Conservation (phyloP, 2,797 vertebrate species). For the Pangasius macronema region DNA sequence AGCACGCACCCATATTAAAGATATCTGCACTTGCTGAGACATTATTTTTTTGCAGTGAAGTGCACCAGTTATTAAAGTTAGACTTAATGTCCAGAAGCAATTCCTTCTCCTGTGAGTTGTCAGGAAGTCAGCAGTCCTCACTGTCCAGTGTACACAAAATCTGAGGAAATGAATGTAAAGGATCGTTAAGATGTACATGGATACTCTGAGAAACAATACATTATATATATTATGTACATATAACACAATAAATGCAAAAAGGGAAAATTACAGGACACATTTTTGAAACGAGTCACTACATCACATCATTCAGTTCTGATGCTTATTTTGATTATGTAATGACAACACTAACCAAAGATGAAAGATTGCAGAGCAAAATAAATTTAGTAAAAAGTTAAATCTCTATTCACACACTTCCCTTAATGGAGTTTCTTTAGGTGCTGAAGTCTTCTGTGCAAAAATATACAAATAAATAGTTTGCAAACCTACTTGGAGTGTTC, state of each 20-base stretch:
- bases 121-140: constrained; percentile 39
- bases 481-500: neutral
- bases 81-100: neutral
- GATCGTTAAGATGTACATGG: neutral
- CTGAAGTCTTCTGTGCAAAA: neutral
- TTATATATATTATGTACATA: neutral
- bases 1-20: neutral
- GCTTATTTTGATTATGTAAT: neutral
- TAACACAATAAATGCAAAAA: neutral
- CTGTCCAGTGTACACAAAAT: constrained; percentile 67
- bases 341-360: neutral
- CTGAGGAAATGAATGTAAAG: constrained; percentile 52
- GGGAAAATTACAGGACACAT: neutral
- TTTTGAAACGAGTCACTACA: neutral
- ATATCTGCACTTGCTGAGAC: neutral
- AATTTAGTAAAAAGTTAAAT: neutral
- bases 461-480: neutral
- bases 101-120: constrained; percentile 16
- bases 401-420: neutral
- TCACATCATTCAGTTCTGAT: neutral
- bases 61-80: constrained; percentile 31
- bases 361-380: neutral
- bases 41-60: neutral
- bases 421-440: neutral
- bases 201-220: neutral